Percentiles rank a stretch among this genome's conserved stretches.
Conservation (phyloP, 2,113 vertebrate genomes). For the Equus przewalskii region DNA sequence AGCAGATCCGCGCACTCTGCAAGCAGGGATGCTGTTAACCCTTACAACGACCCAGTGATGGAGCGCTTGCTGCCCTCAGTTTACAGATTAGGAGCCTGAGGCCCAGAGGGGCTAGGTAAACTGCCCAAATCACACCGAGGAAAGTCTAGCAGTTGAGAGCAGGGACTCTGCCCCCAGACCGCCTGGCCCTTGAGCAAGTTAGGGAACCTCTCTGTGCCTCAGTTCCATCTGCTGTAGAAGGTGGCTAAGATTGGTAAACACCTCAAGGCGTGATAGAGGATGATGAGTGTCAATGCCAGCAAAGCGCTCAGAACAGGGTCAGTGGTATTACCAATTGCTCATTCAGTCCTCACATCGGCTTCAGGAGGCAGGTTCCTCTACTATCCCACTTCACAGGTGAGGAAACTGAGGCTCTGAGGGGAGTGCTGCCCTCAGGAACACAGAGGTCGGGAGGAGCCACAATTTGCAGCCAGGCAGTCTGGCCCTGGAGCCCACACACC, state of each 20-base stretch:
- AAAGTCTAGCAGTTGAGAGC: background rate
- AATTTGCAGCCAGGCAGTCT: background rate
- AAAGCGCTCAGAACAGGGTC: background rate
- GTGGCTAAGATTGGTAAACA: background rate
- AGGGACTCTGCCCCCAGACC: background rate
- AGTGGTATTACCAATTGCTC: accelerated
- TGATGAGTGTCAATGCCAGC: too few relatives aligned
- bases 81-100: background rate
- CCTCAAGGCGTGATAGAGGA: background rate
- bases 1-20: accelerated
- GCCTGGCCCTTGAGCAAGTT: background rate
- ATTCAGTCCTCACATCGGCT: background rate
- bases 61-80: background rate
- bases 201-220: background rate
- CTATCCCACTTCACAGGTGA: too few relatives aligned
- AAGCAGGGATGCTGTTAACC: background rate
- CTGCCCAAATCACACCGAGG: background rate
- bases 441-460: background rate
- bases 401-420: background rate
- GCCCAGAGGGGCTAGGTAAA: background rate
- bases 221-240: background rate
- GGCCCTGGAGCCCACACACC: background rate
- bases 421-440: background rate
- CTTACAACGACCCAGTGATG: accelerated
- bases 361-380: background rate